phyloP scores from a whole-genome alignment of 2,797 vertebrate genomes.

The Lophura swinhoii region DNA sequence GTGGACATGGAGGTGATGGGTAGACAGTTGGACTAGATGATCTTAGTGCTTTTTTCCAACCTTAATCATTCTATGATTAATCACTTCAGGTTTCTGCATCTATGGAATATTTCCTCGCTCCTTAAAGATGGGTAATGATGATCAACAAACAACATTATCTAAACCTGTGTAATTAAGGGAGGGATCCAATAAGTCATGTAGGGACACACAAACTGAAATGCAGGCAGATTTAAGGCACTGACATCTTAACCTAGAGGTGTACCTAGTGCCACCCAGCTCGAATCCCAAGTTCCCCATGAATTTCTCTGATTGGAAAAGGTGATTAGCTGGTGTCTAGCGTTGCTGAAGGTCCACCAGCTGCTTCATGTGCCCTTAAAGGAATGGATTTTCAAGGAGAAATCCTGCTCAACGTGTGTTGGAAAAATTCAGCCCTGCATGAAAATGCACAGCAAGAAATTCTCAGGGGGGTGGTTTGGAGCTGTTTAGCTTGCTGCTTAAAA shows the following conservation, averaged over 20 bases:
- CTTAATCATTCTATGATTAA: neutral
- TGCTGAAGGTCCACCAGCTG: neutral
- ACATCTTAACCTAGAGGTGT: neutral
- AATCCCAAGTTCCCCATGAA: neutral
- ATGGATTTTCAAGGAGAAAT: neutral
- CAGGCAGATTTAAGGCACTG: neutral
- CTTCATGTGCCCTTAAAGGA: neutral
- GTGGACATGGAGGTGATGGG: no score
- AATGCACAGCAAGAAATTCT: neutral
- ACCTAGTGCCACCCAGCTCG: neutral
- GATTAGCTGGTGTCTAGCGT: neutral
- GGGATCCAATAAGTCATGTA: neutral
- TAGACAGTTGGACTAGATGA: no score
- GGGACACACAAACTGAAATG: neutral
- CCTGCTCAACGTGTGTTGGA: accelerated
- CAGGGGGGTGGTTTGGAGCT: accelerated
- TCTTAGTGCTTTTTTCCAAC: no score
- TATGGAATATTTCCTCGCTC: neutral
- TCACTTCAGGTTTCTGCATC: neutral
- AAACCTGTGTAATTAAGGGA: neutral
- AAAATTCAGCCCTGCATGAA: accelerated
- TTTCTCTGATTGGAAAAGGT: neutral
- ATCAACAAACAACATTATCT: neutral
- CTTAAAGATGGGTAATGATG: accelerated
- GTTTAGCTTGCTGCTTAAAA: accelerated